Evolutionary conservation across 2,113 vertebrate species (phyloP).

Genomic region (Himantopus leucocephalus): DNA sequence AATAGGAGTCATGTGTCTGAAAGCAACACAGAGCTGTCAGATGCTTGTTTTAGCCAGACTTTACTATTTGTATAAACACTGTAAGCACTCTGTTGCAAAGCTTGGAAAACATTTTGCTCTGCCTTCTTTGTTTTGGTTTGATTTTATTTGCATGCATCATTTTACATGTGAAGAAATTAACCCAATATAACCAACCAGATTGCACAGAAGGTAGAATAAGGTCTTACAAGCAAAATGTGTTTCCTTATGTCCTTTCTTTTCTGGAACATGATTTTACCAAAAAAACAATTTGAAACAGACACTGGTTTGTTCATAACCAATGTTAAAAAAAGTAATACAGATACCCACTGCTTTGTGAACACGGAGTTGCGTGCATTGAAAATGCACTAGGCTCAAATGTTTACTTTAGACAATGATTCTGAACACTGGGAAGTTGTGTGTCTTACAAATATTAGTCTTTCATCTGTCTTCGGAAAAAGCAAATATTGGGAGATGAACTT

Average conservation of each 20-base stretch:
- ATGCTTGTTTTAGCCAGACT: constrained; percentile 47
- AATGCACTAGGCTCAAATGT: background rate
- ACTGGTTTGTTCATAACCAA: background rate
- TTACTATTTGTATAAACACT: constrained; percentile 53
- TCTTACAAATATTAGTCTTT: constrained; percentile 32
- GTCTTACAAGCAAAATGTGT: background rate
- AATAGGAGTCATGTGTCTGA: constrained; percentile 20
- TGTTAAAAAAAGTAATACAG: background rate
- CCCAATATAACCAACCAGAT: background rate
- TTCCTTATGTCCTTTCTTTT: background rate
- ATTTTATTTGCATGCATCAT: constrained; percentile 34
- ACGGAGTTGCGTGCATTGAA: accelerated
- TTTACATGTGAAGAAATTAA: constrained; percentile 16
- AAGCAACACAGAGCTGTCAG: constrained; percentile 14
- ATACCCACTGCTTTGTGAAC: background rate
- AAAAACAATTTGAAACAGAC: background rate
- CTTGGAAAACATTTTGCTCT: constrained; percentile 45
- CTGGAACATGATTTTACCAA: background rate
- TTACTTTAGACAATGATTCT: background rate
- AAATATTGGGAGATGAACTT: constrained; percentile 11
- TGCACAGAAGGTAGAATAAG: background rate
- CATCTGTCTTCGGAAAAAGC: background rate
- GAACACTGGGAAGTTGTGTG: background rate
- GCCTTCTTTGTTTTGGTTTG: constrained; percentile 35
- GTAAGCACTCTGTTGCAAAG: constrained; percentile 13